phyloP scores from a whole-genome alignment of 2,888 invertebrate species.

The Pollenia angustigena region DNA sequence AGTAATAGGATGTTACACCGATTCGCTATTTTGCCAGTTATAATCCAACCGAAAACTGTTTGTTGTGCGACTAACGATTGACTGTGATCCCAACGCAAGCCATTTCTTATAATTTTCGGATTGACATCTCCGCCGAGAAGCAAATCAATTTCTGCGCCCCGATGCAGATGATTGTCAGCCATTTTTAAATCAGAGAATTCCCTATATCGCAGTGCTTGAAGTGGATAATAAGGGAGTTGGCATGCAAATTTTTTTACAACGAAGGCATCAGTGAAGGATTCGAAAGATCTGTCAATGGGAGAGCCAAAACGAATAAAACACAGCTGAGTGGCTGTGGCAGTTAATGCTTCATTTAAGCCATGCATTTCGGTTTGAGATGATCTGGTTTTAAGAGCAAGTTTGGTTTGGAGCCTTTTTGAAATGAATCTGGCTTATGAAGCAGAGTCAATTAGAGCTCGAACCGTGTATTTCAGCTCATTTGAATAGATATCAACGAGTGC shows the following conservation, averaged over 20 bases:
- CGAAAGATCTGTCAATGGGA: conserved; percentile 1
- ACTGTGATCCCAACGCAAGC: background rate
- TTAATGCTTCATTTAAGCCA: background rate
- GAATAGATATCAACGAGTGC: conserved; percentile 24
- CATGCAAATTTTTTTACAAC: background rate
- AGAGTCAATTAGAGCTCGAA: conserved; percentile 5
- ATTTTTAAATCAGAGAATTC: background rate
- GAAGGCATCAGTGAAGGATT: background rate
- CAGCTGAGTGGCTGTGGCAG: background rate
- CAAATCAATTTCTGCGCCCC: background rate
- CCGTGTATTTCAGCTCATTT: background rate
- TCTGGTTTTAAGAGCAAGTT: background rate
- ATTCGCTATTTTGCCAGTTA: background rate
- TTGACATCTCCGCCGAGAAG: conserved; percentile 23
- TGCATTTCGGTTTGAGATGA: background rate
- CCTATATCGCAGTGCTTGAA: background rate
- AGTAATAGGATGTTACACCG: background rate
- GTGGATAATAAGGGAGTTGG: background rate
- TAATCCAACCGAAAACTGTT: conserved; percentile 27
- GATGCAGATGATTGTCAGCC: background rate
- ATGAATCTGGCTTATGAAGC: conserved; percentile 21
- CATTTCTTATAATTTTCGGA: conserved; percentile 11
- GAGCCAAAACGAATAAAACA: background rate
- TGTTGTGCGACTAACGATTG: conserved; percentile 13
- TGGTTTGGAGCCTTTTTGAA: background rate